Percentiles rank a stretch among this genome's conserved stretches.
Evolutionary conservation across 2,113 vertebrate species (phyloP).

Genomic region (Suncus etruscus): DNA sequence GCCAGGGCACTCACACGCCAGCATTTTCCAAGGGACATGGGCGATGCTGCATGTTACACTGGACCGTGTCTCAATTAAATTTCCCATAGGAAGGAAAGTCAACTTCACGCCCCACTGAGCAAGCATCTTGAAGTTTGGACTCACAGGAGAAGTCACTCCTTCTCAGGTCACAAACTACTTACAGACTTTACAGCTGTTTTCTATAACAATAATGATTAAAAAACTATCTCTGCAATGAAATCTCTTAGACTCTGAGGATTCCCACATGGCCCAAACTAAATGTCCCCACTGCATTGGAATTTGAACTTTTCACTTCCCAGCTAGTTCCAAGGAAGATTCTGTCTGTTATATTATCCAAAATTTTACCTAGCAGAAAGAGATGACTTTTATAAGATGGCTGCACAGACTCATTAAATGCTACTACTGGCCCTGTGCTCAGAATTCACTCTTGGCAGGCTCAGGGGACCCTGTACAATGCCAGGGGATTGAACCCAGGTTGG

Average conservation of each 20-base stretch:
- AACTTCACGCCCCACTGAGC: neutral
- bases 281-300: slow-evolving; percentile 58
- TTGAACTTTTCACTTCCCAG: slow-evolving; percentile 9
- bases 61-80: neutral
- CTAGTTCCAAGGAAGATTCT: neutral
- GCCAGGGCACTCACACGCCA: too few relatives aligned
- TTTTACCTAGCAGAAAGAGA: slow-evolving; percentile 2
- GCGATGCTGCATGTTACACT: neutral
- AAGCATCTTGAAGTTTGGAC: neutral
- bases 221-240: too few relatives aligned
- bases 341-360: neutral
- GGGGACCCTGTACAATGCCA: too few relatives aligned
- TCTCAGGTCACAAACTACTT: slow-evolving; percentile 55
- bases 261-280: slow-evolving; percentile 46
- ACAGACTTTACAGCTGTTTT: slow-evolving; percentile 67
- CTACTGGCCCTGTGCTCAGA: too few relatives aligned
- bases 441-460: too few relatives aligned
- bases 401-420: neutral
- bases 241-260: neutral
- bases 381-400: neutral
- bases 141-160: neutral
- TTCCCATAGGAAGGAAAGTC: neutral
- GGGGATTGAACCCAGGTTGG: too few relatives aligned
- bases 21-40: neutral
- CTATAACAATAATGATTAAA: slow-evolving; percentile 27